Evolutionary conservation across 2,113 vertebrate genomes (phyloP).

Genomic region (Alethe diademata): DNA sequence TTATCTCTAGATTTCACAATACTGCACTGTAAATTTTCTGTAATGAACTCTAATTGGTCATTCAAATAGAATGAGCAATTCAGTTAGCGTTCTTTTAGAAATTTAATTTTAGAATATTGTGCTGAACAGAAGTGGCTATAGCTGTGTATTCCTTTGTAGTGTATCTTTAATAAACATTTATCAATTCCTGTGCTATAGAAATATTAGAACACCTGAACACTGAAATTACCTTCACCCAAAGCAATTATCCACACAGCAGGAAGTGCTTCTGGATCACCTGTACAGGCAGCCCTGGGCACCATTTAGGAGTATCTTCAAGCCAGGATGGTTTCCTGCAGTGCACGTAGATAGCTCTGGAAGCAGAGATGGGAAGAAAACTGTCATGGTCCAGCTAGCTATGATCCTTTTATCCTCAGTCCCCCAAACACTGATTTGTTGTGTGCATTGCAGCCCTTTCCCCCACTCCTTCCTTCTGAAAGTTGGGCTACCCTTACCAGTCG

Average conservation of each 20-base stretch:
- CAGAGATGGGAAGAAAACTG: not conserved
- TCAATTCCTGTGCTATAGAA: not conserved
- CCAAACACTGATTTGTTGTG: not conserved
- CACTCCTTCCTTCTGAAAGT: not conserved
- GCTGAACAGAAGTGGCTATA: not conserved
- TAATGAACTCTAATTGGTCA: not conserved
- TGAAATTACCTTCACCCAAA: not conserved
- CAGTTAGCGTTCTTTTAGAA: not conserved
- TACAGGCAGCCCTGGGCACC: not conserved
- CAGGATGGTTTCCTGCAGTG: accelerated
- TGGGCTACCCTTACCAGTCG: not conserved
- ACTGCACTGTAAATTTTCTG: not conserved
- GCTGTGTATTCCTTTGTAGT: not conserved
- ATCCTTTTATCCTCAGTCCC: not conserved
- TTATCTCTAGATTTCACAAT: not conserved
- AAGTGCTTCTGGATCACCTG: not conserved
- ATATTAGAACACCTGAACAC: not conserved
- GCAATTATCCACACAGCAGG: not conserved
- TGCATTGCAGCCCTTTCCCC: not conserved
- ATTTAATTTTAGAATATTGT: not conserved
- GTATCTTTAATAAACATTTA: not conserved
- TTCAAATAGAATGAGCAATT: not conserved
- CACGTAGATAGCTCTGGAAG: not conserved
- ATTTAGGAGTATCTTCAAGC: not conserved
- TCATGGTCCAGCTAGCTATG: not conserved